A percentile compares a stretch with the other conserved stretches of the same genome.
phyloP scores from a whole-genome alignment of 2,888 invertebrate species.

The Campoplex capitator region DNA sequence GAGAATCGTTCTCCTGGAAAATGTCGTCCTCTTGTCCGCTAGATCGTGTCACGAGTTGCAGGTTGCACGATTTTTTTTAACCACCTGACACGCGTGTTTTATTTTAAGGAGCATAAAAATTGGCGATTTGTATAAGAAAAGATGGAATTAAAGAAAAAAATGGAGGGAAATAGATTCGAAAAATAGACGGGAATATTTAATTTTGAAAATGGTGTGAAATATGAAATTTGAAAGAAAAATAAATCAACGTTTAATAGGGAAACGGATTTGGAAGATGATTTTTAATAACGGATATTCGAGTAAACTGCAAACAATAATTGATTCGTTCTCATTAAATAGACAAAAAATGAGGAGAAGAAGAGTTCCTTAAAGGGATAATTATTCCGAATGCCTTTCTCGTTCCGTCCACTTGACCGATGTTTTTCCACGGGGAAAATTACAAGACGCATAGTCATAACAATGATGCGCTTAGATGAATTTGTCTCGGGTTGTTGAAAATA shows the following conservation, averaged over 20 bases:
- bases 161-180: neutral
- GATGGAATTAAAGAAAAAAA: neutral
- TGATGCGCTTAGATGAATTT: conserved; percentile 67
- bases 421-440: conserved; percentile 60
- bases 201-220: neutral
- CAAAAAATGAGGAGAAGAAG: neutral
- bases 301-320: neutral
- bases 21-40: conserved; percentile 74
- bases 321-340: neutral
- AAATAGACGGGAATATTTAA: neutral
- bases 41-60: conserved; percentile 41
- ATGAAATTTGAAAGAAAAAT: no score
- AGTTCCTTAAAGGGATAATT: conserved; percentile 51
- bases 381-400: conserved; percentile 51
- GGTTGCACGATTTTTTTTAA: neutral
- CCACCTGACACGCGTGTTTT: neutral
- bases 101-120: neutral
- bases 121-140: neutral
- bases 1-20: conserved; percentile 77
- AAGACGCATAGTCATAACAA: conserved; percentile 56
- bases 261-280: neutral
- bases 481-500: conserved; percentile 66
- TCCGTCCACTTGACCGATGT: conserved; percentile 57
- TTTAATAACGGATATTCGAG: neutral
- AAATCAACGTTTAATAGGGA: neutral